Conservation (phyloP, 2,113 vertebrate genomes). For the Scortum barcoo region DNA sequence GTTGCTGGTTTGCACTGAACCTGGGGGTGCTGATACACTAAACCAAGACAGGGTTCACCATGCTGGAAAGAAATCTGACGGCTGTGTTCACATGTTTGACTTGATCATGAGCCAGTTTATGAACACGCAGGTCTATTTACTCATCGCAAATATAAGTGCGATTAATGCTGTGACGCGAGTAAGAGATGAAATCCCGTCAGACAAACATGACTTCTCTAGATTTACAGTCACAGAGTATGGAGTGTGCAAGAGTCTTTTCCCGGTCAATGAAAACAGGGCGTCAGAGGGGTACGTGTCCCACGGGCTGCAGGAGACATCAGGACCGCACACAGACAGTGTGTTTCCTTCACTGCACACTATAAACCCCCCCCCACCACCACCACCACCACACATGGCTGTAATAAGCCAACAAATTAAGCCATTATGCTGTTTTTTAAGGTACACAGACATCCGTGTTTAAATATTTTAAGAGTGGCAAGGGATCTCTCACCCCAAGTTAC, state of each 20-base stretch:
- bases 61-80: not conserved
- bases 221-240: conserved; percentile 30
- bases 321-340: conserved; percentile 84
- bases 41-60: conserved; percentile 4
- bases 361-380: conserved; percentile 56
- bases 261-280: conserved; percentile 71
- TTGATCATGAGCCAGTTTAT: not conserved
- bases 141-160: conserved; percentile 42
- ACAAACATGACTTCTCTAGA: conserved; percentile 41
- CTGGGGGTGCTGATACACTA: conserved; percentile 10
- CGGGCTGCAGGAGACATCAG: conserved; percentile 78
- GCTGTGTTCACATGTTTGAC: not conserved
- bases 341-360: conserved; percentile 79
- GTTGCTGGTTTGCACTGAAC: not conserved
- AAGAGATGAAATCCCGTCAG: conserved; percentile 52
- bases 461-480: conserved; percentile 83
- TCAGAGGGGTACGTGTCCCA: conserved; percentile 71
- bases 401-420: conserved; percentile 86
- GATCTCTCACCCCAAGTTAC: conserved; percentile 74
- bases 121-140: conserved; percentile 46
- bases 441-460: conserved; percentile 86
- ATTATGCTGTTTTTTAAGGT: conserved; percentile 83
- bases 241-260: conserved; percentile 64
- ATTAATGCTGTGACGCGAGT: conserved; percentile 40
- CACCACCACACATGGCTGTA: conserved; percentile 84